phyloP scores from a whole-genome alignment of 1,140 invertebrate species.

The Probaryconus sp. region DNA sequence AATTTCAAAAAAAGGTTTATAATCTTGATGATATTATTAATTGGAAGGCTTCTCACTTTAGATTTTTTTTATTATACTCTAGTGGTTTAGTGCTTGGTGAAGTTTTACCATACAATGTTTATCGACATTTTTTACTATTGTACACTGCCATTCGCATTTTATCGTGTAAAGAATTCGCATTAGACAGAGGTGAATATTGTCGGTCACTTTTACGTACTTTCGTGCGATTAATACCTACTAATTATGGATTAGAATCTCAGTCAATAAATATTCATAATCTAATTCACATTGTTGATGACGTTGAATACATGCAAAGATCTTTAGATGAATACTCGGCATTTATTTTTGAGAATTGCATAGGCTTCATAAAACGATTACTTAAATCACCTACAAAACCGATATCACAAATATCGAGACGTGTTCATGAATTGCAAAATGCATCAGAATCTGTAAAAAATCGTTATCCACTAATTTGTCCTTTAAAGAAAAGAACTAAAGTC shows the following conservation, averaged over 20 bases:
- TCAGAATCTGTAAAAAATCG: background rate
- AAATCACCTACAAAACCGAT: conserved; percentile 22
- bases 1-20: conserved; percentile 44
- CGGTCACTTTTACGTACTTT: conserved; percentile 20
- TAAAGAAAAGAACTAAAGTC: background rate
- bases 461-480: conserved; percentile 4
- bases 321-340: too few relatives aligned
- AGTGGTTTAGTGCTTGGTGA: conserved; percentile 39
- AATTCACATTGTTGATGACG: conserved; percentile 26
- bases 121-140: conserved; percentile 36
- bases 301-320: conserved; percentile 4
- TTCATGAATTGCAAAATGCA: conserved; percentile 20
- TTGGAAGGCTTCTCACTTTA: conserved; percentile 42
- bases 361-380: conserved; percentile 5
- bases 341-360: conserved; percentile 18
- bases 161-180: conserved; percentile 13
- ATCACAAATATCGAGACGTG: conserved; percentile 5
- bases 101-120: conserved; percentile 21
- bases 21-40: conserved; percentile 11
- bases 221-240: conserved; percentile 19
- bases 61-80: conserved; percentile 37
- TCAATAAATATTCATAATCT: conserved; percentile 48
- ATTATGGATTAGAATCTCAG: conserved; percentile 35
- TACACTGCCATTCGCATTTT: conserved; percentile 30
- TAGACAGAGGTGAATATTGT: too few relatives aligned